Evolutionary conservation across 2,888 invertebrate species (phyloP).

Genomic region (Mesoligia furuncula): DNA sequence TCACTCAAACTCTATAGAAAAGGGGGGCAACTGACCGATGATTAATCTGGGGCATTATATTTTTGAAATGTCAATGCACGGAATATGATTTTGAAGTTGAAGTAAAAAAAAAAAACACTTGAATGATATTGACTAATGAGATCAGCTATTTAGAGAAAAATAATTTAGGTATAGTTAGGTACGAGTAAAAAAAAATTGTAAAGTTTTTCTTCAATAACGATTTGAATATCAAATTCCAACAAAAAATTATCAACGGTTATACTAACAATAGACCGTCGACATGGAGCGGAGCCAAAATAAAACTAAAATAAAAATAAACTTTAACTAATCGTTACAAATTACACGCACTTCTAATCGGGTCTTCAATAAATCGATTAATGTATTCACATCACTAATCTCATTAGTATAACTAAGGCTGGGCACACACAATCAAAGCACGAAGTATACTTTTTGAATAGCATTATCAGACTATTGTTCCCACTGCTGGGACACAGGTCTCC

Average conservation of each 20-base stretch:
- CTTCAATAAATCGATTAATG: conserved; percentile 61
- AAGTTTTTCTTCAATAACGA: not conserved
- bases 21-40: too few relatives aligned
- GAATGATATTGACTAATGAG: too few relatives aligned
- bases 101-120: too few relatives aligned
- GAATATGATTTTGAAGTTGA: too few relatives aligned
- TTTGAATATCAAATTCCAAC: not conserved
- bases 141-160: too few relatives aligned
- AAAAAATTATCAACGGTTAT: conserved; percentile 1
- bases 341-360: conserved; percentile 50
- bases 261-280: conserved; percentile 23
- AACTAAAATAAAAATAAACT: conserved; percentile 43
- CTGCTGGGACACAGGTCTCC: not conserved
- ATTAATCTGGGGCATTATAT: too few relatives aligned
- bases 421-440: not conserved
- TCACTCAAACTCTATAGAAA: too few relatives aligned
- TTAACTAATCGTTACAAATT: conserved; percentile 58
- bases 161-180: too few relatives aligned
- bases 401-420: conserved; percentile 42
- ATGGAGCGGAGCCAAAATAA: conserved; percentile 5
- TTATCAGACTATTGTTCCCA: not conserved
- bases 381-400: conserved; percentile 60
- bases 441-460: not conserved
- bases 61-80: too few relatives aligned
- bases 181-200: not conserved